phyloP scores from a whole-genome alignment of 2,113 vertebrate species.

The Anser cygnoides region DNA sequence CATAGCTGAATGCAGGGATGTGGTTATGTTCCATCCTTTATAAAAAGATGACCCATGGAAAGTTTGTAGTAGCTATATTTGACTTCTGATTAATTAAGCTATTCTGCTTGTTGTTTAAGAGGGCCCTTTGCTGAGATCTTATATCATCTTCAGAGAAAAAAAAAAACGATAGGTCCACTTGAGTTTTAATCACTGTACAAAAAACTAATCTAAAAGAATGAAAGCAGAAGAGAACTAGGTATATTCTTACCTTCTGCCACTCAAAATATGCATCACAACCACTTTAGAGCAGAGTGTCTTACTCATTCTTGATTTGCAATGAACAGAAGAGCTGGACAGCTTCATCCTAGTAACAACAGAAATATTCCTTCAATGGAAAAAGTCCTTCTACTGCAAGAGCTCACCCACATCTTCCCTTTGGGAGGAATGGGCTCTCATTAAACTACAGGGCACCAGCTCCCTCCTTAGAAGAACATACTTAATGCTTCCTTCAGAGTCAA shows the following conservation, averaged over 20 bases:
- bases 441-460: neutral
- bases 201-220: neutral
- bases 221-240: neutral
- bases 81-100: neutral
- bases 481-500: neutral
- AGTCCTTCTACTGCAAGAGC: neutral
- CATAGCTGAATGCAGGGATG: neutral
- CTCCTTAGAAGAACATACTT: neutral
- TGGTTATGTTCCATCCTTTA: neutral
- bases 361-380: neutral
- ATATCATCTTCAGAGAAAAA: neutral
- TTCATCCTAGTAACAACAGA: neutral
- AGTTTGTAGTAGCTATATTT: neutral
- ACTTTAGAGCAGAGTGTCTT: neutral
- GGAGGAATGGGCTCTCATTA: neutral
- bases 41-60: neutral
- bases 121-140: neutral
- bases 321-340: neutral
- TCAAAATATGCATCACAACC: neutral
- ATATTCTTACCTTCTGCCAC: neutral
- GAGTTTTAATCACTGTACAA: neutral
- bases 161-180: neutral
- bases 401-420: neutral
- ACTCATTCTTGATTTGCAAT: neutral
- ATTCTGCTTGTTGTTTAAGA: neutral